Percentiles rank a stretch among this genome's conserved stretches.
Conservation (phyloP, 1,140 invertebrate genomes). For the Trachymyrmex septentrionalis region DNA sequence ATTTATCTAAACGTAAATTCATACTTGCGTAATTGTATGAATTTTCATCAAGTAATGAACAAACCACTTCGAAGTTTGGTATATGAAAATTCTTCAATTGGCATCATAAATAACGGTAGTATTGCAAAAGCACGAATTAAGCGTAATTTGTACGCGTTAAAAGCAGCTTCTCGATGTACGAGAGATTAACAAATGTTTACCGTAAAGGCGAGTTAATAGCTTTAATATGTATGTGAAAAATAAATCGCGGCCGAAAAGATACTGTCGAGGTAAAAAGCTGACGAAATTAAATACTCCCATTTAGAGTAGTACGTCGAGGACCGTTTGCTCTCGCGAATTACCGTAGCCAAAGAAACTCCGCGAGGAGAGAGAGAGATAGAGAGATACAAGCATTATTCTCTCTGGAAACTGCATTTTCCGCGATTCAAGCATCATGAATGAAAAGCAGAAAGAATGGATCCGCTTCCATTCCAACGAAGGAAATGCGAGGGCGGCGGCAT, state of each 20-base stretch:
- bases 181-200: slow-evolving; percentile 34
- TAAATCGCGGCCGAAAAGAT: slow-evolving; percentile 40
- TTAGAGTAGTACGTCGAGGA: slow-evolving; percentile 21
- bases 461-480: slow-evolving; percentile 38
- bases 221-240: slow-evolving; percentile 58
- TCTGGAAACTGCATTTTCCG: slow-evolving; percentile 62
- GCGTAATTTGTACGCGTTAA: slow-evolving; percentile 5
- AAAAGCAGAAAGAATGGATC: slow-evolving; percentile 58
- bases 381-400: slow-evolving; percentile 62
- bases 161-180: not conserved
- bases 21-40: not conserved
- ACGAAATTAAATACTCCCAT: slow-evolving; percentile 55
- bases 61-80: not conserved
- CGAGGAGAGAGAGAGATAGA: no score
- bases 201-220: slow-evolving; percentile 29
- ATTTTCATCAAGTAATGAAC: not conserved
- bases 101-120: not conserved
- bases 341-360: slow-evolving; percentile 39
- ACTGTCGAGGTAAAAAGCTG: slow-evolving; percentile 34
- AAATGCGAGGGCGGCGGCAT: slow-evolving; percentile 16
- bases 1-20: not conserved
- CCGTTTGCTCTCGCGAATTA: slow-evolving; percentile 43
- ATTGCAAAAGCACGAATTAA: not conserved
- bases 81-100: not conserved
- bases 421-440: slow-evolving; percentile 59